phyloP scores from a whole-genome alignment of 1,140 invertebrate genomes.

The Drosophila azteca region DNA sequence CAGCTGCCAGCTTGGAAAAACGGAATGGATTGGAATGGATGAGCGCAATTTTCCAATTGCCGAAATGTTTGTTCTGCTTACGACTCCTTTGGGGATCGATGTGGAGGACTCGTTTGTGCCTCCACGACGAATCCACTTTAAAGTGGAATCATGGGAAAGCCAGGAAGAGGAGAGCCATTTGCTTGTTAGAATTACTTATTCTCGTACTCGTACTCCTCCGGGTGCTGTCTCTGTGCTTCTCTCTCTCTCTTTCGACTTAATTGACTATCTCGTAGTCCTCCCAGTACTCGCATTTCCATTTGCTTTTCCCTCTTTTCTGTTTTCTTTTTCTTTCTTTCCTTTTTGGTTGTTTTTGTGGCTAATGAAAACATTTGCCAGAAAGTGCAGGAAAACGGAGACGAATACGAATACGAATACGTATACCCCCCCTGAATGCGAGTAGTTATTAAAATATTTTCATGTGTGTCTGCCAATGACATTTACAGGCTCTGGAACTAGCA shows the following conservation, averaged over 20 bases:
- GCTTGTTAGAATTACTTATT: too few species aligned
- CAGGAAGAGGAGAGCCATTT: too few species aligned
- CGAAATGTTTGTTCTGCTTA: constrained; percentile 6
- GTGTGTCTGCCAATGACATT: constrained; percentile 62
- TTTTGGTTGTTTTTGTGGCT: constrained; percentile 51
- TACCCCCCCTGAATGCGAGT: constrained; percentile 43
- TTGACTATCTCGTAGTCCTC: too few species aligned
- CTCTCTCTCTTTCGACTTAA: too few species aligned
- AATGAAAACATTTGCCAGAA: constrained; percentile 73
- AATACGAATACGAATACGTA: constrained; percentile 57
- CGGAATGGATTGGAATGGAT: too few species aligned
- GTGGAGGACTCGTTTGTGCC: constrained; percentile 10
- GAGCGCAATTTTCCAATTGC: constrained; percentile 20
- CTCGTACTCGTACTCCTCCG: too few species aligned
- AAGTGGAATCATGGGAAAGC: too few species aligned
- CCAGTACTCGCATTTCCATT: too few species aligned
- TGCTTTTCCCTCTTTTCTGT: not conserved
- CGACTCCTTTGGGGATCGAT: constrained; percentile 27
- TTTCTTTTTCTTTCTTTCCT: constrained; percentile 7
- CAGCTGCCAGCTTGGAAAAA: too few species aligned
- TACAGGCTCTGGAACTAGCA: constrained; percentile 54
- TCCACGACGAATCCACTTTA: too few species aligned
- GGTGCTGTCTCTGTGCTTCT: too few species aligned
- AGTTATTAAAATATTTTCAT: constrained; percentile 79
- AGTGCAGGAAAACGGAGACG: constrained; percentile 36